Evolutionary conservation across 1,140 invertebrate genomes (phyloP).

Genomic region (Anastatus disparis): DNA sequence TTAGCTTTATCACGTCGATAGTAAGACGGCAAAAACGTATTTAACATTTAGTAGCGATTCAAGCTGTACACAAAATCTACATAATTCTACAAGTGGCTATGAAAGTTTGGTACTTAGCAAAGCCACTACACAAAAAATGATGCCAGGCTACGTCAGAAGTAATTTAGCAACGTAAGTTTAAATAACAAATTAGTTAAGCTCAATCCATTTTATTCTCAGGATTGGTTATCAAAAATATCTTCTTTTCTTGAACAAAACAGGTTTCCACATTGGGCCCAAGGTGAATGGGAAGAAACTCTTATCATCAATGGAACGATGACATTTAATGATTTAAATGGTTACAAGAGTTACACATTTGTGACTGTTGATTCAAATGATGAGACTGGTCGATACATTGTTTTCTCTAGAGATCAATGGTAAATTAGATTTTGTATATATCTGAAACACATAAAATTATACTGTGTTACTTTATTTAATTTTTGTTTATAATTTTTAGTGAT

Average conservation of each 20-base stretch:
- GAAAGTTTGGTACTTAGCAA: constrained; percentile 71
- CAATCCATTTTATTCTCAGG: not conserved
- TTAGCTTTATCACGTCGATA: constrained; percentile 71
- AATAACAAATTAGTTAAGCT: constrained; percentile 19
- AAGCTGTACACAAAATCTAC: constrained; percentile 71
- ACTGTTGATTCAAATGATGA: constrained; percentile 67
- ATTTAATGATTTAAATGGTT: constrained; percentile 74
- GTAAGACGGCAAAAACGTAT: constrained; percentile 68
- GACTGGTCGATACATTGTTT: constrained; percentile 60
- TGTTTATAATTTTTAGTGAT: constrained; percentile 68
- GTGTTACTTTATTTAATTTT: constrained; percentile 33
- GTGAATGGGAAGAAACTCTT: constrained; percentile 73
- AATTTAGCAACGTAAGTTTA: constrained; percentile 62
- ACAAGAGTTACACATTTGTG: constrained; percentile 73
- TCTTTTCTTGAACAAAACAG: constrained; percentile 47
- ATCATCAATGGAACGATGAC: constrained; percentile 72
- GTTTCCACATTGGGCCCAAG: constrained; percentile 76
- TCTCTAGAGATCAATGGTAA: constrained; percentile 63
- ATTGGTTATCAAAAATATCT: not conserved
- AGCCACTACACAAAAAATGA: constrained; percentile 59
- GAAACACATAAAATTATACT: constrained; percentile 25
- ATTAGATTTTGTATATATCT: constrained; percentile 13
- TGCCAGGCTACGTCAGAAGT: constrained; percentile 60
- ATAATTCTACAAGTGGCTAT: constrained; percentile 71
- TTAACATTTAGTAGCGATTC: constrained; percentile 78